Percentiles rank a stretch among this genome's conserved stretches.
Evolutionary conservation across 1,140 invertebrate genomes (phyloP).

Genomic region (Drosophila willistoni): DNA sequence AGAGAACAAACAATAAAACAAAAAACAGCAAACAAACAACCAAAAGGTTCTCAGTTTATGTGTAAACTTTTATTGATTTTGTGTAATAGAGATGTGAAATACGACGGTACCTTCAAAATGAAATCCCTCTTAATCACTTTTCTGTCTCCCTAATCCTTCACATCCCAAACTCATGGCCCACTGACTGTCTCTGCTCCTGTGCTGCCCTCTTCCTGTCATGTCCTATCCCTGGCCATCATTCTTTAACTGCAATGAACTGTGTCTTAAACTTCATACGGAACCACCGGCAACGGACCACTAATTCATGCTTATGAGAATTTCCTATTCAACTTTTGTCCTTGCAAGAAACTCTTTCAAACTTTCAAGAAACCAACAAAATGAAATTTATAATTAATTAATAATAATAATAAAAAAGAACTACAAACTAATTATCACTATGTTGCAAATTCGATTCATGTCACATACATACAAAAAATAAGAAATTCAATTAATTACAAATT

Average conservation of each 20-base stretch:
- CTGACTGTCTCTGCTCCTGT: no score
- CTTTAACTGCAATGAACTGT: constrained; percentile 50
- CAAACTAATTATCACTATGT: not conserved
- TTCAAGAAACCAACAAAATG: not conserved
- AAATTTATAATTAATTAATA: not conserved
- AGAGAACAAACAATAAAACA: not conserved
- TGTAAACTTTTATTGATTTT: not conserved
- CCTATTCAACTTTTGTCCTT: not conserved
- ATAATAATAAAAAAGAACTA: not conserved
- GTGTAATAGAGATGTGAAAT: not conserved
- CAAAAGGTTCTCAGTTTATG: constrained; percentile 1
- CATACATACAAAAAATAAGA: not conserved
- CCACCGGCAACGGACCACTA: constrained; percentile 59
- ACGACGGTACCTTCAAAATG: not conserved
- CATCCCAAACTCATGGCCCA: no score
- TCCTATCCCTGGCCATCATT: constrained; percentile 26
- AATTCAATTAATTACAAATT: not conserved
- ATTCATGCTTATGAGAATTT: not conserved
- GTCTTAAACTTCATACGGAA: constrained; percentile 55
- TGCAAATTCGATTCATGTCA: constrained; percentile 2
- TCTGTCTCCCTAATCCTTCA: not conserved
- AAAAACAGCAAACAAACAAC: constrained; percentile 16
- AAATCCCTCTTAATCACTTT: not conserved
- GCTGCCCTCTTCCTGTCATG: not conserved
- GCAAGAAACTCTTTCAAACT: not conserved